phyloP scores from a whole-genome alignment of 2,797 vertebrate genomes.

The Mionectes olivaceus region DNA sequence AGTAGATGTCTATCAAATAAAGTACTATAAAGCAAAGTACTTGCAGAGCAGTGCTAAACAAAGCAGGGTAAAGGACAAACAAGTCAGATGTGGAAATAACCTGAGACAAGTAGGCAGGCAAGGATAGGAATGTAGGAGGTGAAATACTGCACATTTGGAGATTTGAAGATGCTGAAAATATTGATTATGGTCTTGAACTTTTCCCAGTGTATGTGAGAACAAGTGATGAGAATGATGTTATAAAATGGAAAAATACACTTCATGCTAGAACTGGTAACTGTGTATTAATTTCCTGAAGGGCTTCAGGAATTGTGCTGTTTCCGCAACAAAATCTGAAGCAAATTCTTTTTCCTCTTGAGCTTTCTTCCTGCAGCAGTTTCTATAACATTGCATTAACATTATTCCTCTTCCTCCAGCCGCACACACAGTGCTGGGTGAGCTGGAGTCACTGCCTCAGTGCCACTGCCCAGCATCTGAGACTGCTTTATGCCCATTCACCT shows the following conservation, averaged over 20 bases:
- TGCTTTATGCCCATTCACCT: background rate
- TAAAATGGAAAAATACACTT: background rate
- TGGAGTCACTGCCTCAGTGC: background rate
- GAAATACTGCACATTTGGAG: background rate
- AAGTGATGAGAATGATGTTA: background rate
- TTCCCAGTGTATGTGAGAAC: background rate
- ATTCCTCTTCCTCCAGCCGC: background rate
- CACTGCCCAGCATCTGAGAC: background rate
- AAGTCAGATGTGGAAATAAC: background rate
- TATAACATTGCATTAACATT: background rate
- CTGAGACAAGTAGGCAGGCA: background rate
- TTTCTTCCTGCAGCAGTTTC: background rate
- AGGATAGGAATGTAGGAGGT: background rate
- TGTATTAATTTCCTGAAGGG: background rate
- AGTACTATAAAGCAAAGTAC: background rate
- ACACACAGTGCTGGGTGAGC: background rate
- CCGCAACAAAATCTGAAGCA: background rate
- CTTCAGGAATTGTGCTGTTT: background rate
- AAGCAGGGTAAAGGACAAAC: background rate
- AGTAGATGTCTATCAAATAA: background rate
- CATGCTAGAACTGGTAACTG: background rate
- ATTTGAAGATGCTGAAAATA: background rate
- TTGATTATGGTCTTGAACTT: background rate
- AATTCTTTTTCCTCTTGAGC: background rate
- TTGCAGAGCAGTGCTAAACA: background rate